Evolutionary conservation across 2,113 vertebrate species (phyloP).

Genomic region (Anolis sagrei): DNA sequence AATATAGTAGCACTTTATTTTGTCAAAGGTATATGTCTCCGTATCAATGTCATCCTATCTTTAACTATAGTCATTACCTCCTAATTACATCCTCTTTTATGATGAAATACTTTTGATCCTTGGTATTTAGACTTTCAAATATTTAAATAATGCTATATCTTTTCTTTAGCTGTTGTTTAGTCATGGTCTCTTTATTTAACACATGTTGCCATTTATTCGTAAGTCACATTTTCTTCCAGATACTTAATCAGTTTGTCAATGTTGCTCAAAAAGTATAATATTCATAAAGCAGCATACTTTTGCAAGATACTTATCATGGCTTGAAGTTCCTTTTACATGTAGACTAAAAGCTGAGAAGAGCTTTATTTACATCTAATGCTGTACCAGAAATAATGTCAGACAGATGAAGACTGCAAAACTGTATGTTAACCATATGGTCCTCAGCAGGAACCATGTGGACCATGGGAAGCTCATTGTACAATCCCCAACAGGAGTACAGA

Average conservation of each 20-base stretch:
- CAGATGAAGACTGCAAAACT: background rate
- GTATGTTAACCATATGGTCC: background rate
- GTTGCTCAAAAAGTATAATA: background rate
- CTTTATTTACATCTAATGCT: background rate
- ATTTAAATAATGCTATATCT: constrained; percentile 29
- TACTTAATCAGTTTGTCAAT: constrained; percentile 19
- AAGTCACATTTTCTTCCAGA: constrained; percentile 8
- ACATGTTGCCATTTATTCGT: background rate
- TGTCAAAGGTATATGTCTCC: background rate
- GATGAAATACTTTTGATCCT: background rate
- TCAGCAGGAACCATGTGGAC: background rate
- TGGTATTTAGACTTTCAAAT: constrained; percentile 20
- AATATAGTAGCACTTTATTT: background rate
- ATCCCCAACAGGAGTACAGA: background rate
- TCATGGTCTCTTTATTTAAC: constrained; percentile 14
- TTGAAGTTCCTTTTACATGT: constrained; percentile 6
- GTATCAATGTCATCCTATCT: background rate
- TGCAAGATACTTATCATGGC: background rate
- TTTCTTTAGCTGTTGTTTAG: constrained; percentile 3
- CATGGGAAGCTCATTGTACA: background rate
- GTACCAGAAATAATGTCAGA: background rate
- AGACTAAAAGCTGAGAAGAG: background rate
- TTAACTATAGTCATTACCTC: constrained; percentile 33
- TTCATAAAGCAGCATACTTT: background rate
- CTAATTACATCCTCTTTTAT: constrained; percentile 20